Conservation (phyloP, 1,140 invertebrate species). For the Philopotamus ludificatus region DNA sequence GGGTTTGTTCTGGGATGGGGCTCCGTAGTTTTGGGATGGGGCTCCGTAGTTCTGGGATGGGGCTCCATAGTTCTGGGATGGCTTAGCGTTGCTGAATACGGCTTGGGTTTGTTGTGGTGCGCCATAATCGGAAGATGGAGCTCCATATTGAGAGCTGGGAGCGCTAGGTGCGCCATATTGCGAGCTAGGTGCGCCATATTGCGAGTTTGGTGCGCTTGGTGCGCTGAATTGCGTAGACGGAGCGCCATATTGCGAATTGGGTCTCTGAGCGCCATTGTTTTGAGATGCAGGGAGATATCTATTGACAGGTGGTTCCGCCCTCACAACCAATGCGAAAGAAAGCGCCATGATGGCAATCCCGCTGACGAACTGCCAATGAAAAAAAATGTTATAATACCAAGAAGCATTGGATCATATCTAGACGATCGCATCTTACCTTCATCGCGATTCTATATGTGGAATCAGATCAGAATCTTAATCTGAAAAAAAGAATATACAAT, state of each 20-base stretch:
- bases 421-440: too few relatives aligned
- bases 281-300: slow-evolving; percentile 32
- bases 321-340: slow-evolving; percentile 21
- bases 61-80: slow-evolving; percentile 2
- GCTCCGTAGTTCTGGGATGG: slow-evolving; percentile 15
- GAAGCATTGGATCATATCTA: too few relatives aligned
- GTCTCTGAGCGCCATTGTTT: slow-evolving; percentile 28
- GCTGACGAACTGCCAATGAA: slow-evolving; percentile 21
- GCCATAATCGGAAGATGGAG: slow-evolving; percentile 31
- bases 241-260: slow-evolving; percentile 39
- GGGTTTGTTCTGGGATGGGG: slow-evolving; percentile 35
- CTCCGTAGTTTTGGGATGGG: slow-evolving; percentile 19
- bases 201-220: slow-evolving; percentile 26
- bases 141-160: slow-evolving; percentile 33
- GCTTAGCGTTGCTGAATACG: slow-evolving; percentile 2
- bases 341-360: slow-evolving; percentile 3
- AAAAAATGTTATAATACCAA: slow-evolving; percentile 13
- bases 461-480: too few relatives aligned
- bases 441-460: too few relatives aligned
- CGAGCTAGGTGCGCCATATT: slow-evolving; percentile 16
- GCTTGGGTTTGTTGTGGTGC: slow-evolving; percentile 33
- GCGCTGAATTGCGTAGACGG: slow-evolving; percentile 31
- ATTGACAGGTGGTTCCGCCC: slow-evolving; percentile 33
- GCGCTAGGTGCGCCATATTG: slow-evolving; percentile 30
- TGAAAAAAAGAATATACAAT: not conserved